Evolutionary conservation across 2,888 invertebrate genomes (phyloP).

Genomic region (Diplazon laetatorius): DNA sequence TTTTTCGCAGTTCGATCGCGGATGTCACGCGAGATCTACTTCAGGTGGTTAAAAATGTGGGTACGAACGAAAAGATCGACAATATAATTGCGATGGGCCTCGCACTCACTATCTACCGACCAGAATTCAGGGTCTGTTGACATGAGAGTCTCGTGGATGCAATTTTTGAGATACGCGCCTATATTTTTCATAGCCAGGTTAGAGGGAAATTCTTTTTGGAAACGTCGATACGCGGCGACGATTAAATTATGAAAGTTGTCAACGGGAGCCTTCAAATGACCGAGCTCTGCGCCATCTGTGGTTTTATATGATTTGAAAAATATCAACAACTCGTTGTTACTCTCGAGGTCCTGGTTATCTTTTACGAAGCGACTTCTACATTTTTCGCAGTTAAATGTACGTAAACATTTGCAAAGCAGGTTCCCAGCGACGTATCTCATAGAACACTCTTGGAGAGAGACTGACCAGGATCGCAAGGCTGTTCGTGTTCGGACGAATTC

Average conservation of each 20-base stretch:
- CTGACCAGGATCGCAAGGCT: not conserved
- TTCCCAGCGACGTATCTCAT: conserved; percentile 44
- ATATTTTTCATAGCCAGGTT: not conserved
- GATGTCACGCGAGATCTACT: conserved; percentile 32
- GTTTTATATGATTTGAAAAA: conserved; percentile 2
- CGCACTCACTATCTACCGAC: conserved; percentile 10
- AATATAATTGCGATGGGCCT: conserved; percentile 11
- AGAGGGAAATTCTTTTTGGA: no score
- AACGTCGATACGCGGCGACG: no score
- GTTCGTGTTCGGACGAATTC: not conserved
- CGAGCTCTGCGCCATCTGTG: not conserved
- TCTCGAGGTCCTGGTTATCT: conserved; percentile 22
- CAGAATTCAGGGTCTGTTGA: conserved; percentile 28
- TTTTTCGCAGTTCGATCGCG: conserved; percentile 4
- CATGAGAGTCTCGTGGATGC: conserved; percentile 22
- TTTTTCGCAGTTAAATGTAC: conserved; percentile 19
- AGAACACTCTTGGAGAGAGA: conserved; percentile 38
- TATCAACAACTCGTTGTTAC: not conserved
- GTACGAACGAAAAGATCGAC: conserved; percentile 8
- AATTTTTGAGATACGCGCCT: not conserved
- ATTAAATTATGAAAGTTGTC: not conserved
- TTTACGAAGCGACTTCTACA: conserved; percentile 16
- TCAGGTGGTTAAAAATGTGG: conserved; percentile 14
- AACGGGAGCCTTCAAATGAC: not conserved
- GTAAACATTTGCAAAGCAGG: conserved; percentile 21